Percentiles rank a stretch among this genome's conserved stretches.
Evolutionary conservation across 2,113 vertebrate genomes (phyloP).

Genomic region (Tichodroma muraria): DNA sequence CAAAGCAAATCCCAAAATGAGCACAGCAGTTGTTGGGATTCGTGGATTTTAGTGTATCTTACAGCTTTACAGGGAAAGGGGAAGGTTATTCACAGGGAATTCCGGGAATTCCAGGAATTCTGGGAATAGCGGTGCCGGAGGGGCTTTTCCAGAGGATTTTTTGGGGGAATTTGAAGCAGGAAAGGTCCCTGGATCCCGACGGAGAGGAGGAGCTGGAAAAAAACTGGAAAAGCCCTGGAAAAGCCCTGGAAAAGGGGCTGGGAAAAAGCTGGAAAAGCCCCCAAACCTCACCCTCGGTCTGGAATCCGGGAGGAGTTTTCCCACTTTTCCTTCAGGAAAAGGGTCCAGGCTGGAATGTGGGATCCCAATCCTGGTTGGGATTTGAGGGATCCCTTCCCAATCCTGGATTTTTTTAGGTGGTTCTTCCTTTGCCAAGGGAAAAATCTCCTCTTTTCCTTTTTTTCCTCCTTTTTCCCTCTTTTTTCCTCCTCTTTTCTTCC

Average conservation of each 20-base stretch:
- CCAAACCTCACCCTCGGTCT: neutral
- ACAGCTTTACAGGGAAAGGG: neutral
- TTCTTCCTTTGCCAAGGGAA: neutral
- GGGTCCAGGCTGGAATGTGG: no score
- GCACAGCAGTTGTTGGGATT: neutral
- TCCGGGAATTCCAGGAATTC: neutral
- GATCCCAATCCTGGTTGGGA: neutral
- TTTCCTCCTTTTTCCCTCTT: neutral
- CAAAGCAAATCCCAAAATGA: neutral
- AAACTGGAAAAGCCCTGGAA: no score
- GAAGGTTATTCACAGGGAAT: neutral
- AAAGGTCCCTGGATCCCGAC: neutral
- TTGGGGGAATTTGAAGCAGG: neutral
- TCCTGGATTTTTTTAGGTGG: neutral
- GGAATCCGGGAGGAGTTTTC: neutral
- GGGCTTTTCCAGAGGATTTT: neutral
- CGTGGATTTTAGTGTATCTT: neutral
- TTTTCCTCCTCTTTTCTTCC: neutral
- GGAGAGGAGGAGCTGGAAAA: neutral
- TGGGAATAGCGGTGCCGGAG: no score
- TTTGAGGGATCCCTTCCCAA: neutral
- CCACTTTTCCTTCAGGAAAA: neutral
- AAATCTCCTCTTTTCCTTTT: neutral
- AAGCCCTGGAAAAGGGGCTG: neutral
- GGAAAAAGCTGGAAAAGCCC: neutral